Base-by-base conservation (phyloP, 2,797 vertebrate genomes). In the Ceyx erithaca region DNA sequence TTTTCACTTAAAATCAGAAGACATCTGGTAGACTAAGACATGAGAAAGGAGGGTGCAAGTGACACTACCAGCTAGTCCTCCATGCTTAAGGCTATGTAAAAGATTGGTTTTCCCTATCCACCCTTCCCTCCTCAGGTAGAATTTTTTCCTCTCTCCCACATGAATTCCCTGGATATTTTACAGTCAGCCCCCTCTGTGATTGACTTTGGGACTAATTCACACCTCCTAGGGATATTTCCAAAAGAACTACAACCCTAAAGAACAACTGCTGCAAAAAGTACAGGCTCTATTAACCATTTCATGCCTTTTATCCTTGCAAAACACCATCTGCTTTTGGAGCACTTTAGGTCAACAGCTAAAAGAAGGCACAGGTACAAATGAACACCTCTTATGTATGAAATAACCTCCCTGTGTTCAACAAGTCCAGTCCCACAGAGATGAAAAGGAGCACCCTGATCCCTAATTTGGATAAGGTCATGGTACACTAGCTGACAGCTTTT, bases 341-440 rank as follows among this genome's bases (percentile, higher is more conserved):
- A 33, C 13, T 49, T 67, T 33, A 90, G 78, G 41, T 33, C 35
- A 52, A 33, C 5, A 69, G 28, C 12, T 40, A 45, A 62, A 69
- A 35, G 37, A 68, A 6, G 8, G 14, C 16, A 26, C 4, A 30
- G 20, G 7, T 37, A 58, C 8, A 11, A 4, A 6, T 21, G 40
- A 45, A 26, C 7, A 21, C 7, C n/a, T 75, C 61, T 30, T 31
- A 20, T 1, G 22, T 19, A 28, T 6, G 49, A 71, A 87, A 82
- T 21, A 20, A 22, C 30, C 31, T 31, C n/a, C 23, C 6, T 17
- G 2, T 0, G 1, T 49, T 59, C 35, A 49, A 57, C 41, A 51
- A 18, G 22, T 35, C 64, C 49, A 45, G 0, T 12, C 20, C 16
- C 26, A 26, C 17, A 7, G 1, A 15, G 69, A 26, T 1, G 0